A percentile compares a stretch with the other conserved stretches of the same genome.
Conservation (phyloP, 2,797 vertebrate species). For the Sphenopsis melanotis region DNA sequence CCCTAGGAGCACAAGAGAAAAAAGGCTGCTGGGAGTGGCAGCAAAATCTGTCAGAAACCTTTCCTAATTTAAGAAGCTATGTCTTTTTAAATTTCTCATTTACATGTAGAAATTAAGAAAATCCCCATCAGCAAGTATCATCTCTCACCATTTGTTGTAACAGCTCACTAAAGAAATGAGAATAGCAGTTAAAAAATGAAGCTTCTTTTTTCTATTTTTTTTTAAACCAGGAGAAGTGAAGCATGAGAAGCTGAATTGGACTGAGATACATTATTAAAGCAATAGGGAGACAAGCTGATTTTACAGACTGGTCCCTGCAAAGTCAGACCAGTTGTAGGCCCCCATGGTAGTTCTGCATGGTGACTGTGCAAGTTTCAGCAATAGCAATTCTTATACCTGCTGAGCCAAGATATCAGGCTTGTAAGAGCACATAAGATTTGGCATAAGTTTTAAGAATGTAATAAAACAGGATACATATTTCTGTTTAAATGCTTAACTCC, state of each 20-base stretch:
- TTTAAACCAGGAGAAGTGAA: not conserved
- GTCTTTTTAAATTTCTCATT: not conserved
- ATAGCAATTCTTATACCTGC: not conserved
- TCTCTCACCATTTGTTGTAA: not conserved
- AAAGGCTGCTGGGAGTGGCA: not conserved
- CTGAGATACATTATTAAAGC: not conserved
- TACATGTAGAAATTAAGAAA: not conserved
- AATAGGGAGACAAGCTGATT: not conserved
- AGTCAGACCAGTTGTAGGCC: not conserved
- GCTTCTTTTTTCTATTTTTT: not conserved
- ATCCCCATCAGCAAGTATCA: not conserved
- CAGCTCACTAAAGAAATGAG: not conserved
- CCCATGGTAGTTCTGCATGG: not conserved
- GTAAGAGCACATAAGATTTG: not conserved
- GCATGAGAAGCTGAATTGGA: not conserved
- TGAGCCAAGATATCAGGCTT: not conserved
- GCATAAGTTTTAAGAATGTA: not conserved
- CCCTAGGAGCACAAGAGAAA: not conserved
- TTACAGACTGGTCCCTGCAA: not conserved
- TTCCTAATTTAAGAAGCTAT: not conserved
- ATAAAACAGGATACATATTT: not conserved
- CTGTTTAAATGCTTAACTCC: not conserved
- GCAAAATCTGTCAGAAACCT: not conserved
- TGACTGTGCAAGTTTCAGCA: slow-evolving; percentile 22
- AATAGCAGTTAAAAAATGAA: not conserved